Conservation (phyloP, 2,888 invertebrate species). For the Drosophila peninsularis region DNA sequence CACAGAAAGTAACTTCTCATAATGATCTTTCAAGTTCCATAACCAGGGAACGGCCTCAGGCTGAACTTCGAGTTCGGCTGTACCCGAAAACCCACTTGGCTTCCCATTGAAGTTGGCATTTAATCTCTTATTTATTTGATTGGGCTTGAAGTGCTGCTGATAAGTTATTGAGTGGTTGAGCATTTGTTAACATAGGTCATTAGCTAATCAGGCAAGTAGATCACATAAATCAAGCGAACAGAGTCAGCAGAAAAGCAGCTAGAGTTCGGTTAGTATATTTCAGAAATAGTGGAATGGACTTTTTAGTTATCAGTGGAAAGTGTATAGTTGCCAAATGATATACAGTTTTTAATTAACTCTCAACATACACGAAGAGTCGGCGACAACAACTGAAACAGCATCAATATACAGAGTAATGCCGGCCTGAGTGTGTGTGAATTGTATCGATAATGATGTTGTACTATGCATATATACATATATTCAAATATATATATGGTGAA, state of each 20-base stretch:
- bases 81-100: not conserved
- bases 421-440: constrained; percentile 3
- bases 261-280: constrained; percentile 1
- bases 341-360: constrained; percentile 60
- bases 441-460: constrained; percentile 48
- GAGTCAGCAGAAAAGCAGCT: not conserved
- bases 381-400: constrained; percentile 41
- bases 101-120: not conserved
- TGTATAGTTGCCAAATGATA: constrained; percentile 42
- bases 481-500: constrained; percentile 13
- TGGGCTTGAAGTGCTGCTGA: constrained; percentile 16
- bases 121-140: constrained; percentile 2
- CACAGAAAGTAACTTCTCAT: constrained; percentile 6
- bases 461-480: constrained; percentile 19
- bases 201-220: constrained; percentile 19
- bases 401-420: constrained; percentile 16
- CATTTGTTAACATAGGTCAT: constrained; percentile 47
- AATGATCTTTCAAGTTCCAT: not conserved
- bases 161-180: constrained; percentile 13
- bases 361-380: constrained; percentile 4
- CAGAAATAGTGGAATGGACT: not conserved
- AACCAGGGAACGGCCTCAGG: not conserved
- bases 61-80: not conserved
- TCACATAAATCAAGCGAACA: constrained; percentile 1
- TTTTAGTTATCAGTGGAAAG: constrained; percentile 38